Conservation (phyloP, 2,113 vertebrate genomes). For the Trachemys scripta region DNA sequence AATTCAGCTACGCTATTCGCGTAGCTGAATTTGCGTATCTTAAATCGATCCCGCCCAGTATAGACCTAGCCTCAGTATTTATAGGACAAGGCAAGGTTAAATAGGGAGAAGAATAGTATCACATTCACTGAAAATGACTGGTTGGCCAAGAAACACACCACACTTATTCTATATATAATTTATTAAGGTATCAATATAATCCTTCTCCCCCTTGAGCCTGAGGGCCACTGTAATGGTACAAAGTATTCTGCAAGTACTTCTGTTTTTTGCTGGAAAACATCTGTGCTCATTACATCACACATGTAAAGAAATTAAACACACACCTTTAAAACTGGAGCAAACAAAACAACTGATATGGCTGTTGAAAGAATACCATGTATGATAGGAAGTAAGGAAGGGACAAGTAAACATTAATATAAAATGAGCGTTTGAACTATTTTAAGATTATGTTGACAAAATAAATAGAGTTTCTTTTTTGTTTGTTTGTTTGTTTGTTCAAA, state of each 20-base stretch:
- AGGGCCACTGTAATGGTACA: not conserved
- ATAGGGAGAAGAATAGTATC: not conserved
- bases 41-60: no score
- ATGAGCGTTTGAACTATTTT: not conserved
- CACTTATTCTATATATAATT: not conserved
- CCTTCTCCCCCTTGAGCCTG: not conserved
- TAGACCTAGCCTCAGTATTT: not conserved
- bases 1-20: no score
- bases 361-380: not conserved
- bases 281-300: not conserved
- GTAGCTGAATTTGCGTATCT: no score
- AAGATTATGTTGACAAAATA: not conserved
- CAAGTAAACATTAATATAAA: not conserved
- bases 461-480: not conserved
- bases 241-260: not conserved
- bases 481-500: not conserved
- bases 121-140: no score
- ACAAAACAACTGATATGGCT: not conserved
- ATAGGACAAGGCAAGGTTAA: not conserved
- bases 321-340: not conserved
- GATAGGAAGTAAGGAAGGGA: not conserved
- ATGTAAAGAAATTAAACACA: not conserved
- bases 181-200: not conserved
- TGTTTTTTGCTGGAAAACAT: conserved; percentile 32
- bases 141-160: not conserved